Conservation (phyloP, 2,797 vertebrate genomes). For the Semotilus atromaculatus region DNA sequence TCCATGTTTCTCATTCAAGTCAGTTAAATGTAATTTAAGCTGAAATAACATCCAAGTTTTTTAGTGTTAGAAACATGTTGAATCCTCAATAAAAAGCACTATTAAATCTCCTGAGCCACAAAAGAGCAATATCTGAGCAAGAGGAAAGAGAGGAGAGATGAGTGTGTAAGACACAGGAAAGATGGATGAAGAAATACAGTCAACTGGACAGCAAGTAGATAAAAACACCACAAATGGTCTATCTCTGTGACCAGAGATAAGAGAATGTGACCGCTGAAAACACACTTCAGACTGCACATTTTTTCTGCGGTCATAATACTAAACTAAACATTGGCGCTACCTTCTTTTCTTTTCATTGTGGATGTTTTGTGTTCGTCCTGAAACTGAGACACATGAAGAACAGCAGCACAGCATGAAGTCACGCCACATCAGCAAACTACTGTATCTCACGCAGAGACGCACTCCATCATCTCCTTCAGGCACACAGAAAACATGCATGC, state of each 20-base stretch:
- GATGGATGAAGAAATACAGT: background rate
- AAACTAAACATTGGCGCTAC: background rate
- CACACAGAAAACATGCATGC: background rate
- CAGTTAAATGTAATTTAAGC: too few species aligned
- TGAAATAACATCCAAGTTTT: too few species aligned
- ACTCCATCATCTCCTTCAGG: background rate
- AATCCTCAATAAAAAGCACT: background rate
- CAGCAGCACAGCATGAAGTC: background rate
- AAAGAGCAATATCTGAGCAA: slow-evolving; percentile 16
- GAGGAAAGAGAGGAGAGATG: background rate
- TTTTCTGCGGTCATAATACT: background rate
- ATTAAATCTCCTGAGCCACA: background rate
- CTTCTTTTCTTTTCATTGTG: background rate
- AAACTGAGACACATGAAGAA: background rate
- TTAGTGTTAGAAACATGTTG: background rate
- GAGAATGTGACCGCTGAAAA: background rate
- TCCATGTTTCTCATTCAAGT: too few species aligned
- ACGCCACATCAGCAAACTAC: background rate
- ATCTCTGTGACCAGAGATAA: slow-evolving; percentile 13
- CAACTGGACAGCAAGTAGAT: background rate
- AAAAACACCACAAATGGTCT: background rate
- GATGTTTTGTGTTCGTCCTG: background rate
- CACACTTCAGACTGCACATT: background rate
- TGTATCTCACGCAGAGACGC: background rate
- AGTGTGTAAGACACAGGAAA: background rate